Conservation (phyloP, 1,140 invertebrate genomes). For the Matsumurasca onukii region DNA sequence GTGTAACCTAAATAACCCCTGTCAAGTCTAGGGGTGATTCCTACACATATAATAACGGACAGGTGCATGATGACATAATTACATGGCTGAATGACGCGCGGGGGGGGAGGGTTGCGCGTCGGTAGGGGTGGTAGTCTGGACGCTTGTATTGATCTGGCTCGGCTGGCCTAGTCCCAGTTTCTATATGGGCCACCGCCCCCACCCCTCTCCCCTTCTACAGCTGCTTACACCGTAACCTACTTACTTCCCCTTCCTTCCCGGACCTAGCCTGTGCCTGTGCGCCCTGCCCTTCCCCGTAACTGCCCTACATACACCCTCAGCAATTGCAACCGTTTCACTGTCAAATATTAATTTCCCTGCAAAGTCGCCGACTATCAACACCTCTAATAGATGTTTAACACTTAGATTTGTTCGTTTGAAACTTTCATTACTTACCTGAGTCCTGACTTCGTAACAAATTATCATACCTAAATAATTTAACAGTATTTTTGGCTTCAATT, state of each 20-base stretch:
- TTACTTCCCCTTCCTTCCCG: constrained; percentile 10
- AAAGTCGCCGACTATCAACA: no score
- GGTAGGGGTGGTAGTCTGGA: background rate
- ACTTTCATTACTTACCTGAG: no score
- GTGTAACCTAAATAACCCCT: constrained; percentile 13
- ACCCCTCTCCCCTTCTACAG: background rate
- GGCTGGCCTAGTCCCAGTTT: constrained; percentile 23
- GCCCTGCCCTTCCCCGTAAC: no score
- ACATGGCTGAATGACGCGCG: background rate
- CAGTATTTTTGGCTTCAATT: no score
- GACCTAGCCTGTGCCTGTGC: background rate
- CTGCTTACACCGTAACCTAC: constrained; percentile 23
- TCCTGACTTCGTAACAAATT: no score
- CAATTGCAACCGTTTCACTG: no score
- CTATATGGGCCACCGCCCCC: constrained; percentile 20
- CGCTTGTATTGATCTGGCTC: constrained; percentile 8
- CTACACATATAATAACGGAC: background rate
- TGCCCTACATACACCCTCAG: no score
- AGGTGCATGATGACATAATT: constrained; percentile 14
- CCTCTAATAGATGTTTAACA: no score
- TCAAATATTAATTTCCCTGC: no score
- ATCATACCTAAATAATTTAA: no score
- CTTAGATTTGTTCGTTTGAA: no score
- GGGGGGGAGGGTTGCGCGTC: background rate
- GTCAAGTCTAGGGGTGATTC: background rate